Evolutionary conservation across 2,888 invertebrate species (phyloP).

Genomic region (Thymelicus acteon): DNA sequence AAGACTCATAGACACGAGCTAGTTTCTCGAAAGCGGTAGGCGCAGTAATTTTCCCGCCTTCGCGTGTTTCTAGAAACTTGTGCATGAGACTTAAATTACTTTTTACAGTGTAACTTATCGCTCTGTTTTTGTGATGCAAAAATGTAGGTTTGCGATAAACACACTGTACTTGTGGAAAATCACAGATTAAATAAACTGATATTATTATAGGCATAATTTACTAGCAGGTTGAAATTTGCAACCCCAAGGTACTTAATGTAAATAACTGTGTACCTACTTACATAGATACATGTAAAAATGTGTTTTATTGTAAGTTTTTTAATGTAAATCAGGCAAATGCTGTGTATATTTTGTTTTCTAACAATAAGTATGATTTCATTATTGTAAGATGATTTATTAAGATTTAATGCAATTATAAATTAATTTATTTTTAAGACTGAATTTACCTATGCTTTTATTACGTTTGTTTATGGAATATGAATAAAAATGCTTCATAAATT

Average conservation of each 20-base stretch:
- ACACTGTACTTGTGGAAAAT: conserved; percentile 19
- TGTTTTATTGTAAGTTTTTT: not conserved
- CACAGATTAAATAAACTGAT: not conserved
- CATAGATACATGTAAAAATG: too few relatives aligned
- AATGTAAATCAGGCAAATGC: not conserved
- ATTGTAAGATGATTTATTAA: conserved; percentile 17
- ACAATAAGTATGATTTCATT: conserved; percentile 26
- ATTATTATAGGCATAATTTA: not conserved
- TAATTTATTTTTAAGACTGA: conserved; percentile 71
- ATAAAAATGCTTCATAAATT: not conserved
- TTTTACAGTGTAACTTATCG: conserved; percentile 36
- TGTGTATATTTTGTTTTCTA: conserved; percentile 28
- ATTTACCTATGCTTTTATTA: conserved; percentile 43
- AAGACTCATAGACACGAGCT: not conserved
- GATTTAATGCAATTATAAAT: conserved; percentile 58
- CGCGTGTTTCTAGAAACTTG: not conserved
- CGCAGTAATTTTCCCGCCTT: conserved; percentile 6
- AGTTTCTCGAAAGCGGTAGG: not conserved
- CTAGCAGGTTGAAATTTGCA: not conserved
- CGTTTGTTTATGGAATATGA: conserved; percentile 44
- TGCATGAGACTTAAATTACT: not conserved
- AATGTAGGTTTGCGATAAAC: conserved; percentile 42
- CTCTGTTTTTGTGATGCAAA: conserved; percentile 47
- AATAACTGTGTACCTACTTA: conserved; percentile 14
- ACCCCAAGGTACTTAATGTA: not conserved